Evolutionary conservation across 2,113 vertebrate species (phyloP), one percentile per base, ranked within the genome.

Genomic region (Atrichornis clamosus): DNA sequence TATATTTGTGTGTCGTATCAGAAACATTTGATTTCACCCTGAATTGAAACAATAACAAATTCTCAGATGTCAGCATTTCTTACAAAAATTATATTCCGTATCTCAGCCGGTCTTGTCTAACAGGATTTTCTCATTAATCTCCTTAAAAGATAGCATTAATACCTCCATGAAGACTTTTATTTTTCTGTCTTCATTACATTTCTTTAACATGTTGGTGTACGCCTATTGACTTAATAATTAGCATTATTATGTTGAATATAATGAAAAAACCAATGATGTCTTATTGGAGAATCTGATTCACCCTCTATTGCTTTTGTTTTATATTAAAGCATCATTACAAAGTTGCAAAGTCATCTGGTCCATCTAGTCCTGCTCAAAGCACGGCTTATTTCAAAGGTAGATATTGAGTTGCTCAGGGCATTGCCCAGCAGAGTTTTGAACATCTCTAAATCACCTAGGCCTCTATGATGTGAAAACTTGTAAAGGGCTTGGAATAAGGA

Each of bases 101-200:
- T 72, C 81, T 94, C 42, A 89, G 56, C 21, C 4, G 0, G 58
- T 84, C 90, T 91, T 75, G 62, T 87, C 73, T 70, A 89, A 63
- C 60, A 86, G 46, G 46, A 86, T 93, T 96, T 96, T 81, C 80
- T 93, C 64, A 92, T 85, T 93, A 88, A 50, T 7, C 22, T 79
- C 32, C 49, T 60, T 69, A 90, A 89, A 94, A 85, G 81, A 69
- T 33, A 92, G 11, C 50, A 65, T 73, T 90, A 83, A 53, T 58
- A 76, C n/a, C n/a, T 80, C 53, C 47, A 49, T 30, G 24, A 90
- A 88, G 41, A 39, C 21, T 84, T 88, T 39, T 39, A 11, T 78
- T 95, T 93, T 93, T 60, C 82, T 93, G 22, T 81, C 63, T 76
- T 82, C 15, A 27, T 94, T 76, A 56, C 27, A 30, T 76, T 88